phyloP scores from a whole-genome alignment of 2,113 vertebrate species.

The Callipepla californica region DNA sequence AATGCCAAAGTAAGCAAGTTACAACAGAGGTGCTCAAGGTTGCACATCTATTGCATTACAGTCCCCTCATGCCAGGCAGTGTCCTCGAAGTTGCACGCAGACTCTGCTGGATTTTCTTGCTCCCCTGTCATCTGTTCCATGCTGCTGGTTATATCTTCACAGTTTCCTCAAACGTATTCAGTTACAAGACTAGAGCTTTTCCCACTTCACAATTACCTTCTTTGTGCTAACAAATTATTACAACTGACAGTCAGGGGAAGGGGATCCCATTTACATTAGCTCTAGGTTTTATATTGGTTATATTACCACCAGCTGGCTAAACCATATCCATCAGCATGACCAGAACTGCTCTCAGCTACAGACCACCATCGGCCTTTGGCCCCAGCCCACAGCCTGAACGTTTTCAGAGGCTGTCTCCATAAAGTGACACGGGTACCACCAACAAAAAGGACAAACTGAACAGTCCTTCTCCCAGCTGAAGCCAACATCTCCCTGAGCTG shows the following conservation, averaged over 20 bases:
- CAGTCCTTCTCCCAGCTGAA: background rate
- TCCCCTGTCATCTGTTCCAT: background rate
- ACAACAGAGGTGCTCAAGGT: conserved; percentile 57
- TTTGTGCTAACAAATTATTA: background rate
- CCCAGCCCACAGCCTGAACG: background rate
- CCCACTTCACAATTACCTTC: background rate
- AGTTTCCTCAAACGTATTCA: background rate
- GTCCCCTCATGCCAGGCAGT: background rate
- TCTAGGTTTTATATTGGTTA: background rate
- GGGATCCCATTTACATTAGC: background rate
- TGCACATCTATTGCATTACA: background rate
- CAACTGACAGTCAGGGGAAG: background rate
- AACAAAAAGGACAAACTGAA: background rate
- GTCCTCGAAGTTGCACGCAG: background rate
- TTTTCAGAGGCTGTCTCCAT: background rate
- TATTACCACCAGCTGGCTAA: background rate
- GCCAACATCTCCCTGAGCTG: background rate
- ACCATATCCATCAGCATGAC: background rate
- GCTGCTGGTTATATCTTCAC: background rate
- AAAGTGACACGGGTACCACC: background rate
- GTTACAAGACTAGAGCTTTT: background rate
- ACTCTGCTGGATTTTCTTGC: background rate
- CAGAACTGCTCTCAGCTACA: background rate
- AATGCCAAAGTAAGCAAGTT: conserved; percentile 66
- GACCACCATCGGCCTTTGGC: background rate